Percentiles rank a stretch among this genome's conserved stretches.
Evolutionary conservation across 2,888 invertebrate genomes (phyloP).

Genomic region (Andrena trimmerana): DNA sequence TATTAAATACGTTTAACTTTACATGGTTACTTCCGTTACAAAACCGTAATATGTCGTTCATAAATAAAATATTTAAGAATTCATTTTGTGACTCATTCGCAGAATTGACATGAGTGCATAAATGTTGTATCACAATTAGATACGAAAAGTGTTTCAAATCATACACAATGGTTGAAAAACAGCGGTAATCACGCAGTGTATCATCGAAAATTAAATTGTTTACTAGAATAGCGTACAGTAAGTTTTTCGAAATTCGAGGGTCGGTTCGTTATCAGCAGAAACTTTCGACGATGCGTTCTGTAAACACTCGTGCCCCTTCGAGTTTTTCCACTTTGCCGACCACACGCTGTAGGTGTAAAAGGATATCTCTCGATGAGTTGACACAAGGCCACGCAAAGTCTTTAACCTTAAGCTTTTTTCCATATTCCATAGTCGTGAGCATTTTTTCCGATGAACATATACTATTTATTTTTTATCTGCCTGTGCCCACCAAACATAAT

Average conservation of each 20-base stretch:
- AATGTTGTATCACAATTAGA: not conserved
- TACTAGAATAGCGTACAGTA: not conserved
- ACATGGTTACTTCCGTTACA: not conserved
- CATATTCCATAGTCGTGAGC: slow-evolving; percentile 6
- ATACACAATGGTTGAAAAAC: too few relatives aligned
- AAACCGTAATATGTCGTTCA: not conserved
- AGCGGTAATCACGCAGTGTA: too few relatives aligned
- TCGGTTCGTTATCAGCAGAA: not conserved
- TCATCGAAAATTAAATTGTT: not conserved
- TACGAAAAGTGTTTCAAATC: not conserved
- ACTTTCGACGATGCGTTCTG: not conserved
- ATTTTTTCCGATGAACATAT: slow-evolving; percentile 14
- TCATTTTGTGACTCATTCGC: too few relatives aligned
- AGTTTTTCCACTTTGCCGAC: slow-evolving; percentile 1
- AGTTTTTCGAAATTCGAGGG: not conserved
- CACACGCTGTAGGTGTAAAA: not conserved
- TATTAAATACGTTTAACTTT: not conserved
- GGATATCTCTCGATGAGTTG: slow-evolving; percentile 6
- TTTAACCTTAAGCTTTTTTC: slow-evolving; percentile 24
- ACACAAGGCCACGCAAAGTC: slow-evolving; percentile 20
- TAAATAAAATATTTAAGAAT: too few relatives aligned
- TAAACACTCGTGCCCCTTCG: not conserved
- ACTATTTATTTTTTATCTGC: slow-evolving; percentile 15
- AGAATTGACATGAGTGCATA: not conserved
- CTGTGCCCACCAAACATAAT: not conserved